These are phyloP conservation scores for Nemoura dubitans DNA, from an alignment of 2,888 invertebrate species.

Conservation along the genomic window DNA sequence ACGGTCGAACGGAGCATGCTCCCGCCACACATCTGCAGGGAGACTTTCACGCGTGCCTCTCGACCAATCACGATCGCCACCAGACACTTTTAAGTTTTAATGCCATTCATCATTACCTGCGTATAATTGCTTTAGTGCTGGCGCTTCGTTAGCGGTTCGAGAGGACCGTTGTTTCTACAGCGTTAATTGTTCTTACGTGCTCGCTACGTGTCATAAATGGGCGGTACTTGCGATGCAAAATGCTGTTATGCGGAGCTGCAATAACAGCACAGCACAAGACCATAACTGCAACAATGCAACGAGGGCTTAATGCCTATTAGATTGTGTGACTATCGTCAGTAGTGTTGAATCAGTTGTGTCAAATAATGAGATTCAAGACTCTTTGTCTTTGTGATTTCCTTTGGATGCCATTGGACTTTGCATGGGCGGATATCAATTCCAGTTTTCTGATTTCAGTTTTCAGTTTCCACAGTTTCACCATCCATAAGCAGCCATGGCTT, in stretches of 20 bases:
- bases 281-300: background rate
- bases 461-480: background rate
- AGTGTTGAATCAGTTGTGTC: too few relatives aligned
- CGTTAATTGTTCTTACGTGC: background rate
- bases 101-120: background rate
- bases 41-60: background rate
- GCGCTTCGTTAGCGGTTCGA: constrained; percentile 3
- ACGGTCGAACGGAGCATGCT: background rate
- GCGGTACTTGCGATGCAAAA: background rate
- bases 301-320: too few relatives aligned
- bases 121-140: background rate
- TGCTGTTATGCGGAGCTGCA: background rate
- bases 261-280: background rate
- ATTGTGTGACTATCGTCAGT: too few relatives aligned
- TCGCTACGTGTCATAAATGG: background rate
- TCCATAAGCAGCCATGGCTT: background rate
- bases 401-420: background rate
- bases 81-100: background rate
- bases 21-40: background rate
- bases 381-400: background rate
- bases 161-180: background rate
- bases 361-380: too few relatives aligned
- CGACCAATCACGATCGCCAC: background rate
- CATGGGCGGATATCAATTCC: background rate
- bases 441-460: background rate